Conservation (phyloP, 2,797 vertebrate species). For the Cynopterus sphinx region DNA sequence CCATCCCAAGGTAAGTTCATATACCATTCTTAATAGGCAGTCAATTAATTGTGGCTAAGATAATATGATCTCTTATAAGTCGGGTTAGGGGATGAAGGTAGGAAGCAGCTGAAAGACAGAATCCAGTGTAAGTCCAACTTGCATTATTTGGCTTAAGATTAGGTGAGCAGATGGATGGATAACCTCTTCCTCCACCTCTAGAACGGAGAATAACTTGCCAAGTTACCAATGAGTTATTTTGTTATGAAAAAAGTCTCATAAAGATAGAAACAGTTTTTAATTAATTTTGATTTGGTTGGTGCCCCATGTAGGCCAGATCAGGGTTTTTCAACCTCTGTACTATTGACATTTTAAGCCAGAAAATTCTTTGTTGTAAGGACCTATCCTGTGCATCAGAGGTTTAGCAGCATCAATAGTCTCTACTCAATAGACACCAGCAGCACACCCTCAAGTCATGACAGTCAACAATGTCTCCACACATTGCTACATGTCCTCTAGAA, state of each 20-base stretch:
- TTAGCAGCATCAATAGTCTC: neutral
- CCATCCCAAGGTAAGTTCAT: neutral
- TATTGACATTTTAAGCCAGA: neutral
- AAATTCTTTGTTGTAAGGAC: neutral
- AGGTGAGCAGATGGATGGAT: neutral
- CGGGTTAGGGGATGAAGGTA: neutral
- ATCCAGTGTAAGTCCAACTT: neutral
- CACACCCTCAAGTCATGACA: neutral
- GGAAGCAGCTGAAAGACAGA: constrained; percentile 8
- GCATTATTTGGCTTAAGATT: neutral
- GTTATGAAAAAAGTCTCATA: neutral
- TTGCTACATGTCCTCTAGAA: neutral
- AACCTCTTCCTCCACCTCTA: neutral
- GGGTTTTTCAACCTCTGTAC: neutral
- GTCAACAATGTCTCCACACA: neutral
- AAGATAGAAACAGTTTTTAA: neutral
- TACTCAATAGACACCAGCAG: neutral
- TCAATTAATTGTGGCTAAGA: neutral
- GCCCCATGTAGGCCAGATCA: neutral
- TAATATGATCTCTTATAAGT: neutral
- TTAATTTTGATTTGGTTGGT: neutral
- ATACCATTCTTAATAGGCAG: neutral
- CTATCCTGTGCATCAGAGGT: neutral
- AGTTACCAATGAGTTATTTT: neutral
- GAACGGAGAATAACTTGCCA: neutral